Evolutionary conservation across 37 sponge, comb jelly and placozoan species (phyloP), one percentile per base, ranked within the genome.

Genomic region (Mnemiopsis leidyi): DNA sequence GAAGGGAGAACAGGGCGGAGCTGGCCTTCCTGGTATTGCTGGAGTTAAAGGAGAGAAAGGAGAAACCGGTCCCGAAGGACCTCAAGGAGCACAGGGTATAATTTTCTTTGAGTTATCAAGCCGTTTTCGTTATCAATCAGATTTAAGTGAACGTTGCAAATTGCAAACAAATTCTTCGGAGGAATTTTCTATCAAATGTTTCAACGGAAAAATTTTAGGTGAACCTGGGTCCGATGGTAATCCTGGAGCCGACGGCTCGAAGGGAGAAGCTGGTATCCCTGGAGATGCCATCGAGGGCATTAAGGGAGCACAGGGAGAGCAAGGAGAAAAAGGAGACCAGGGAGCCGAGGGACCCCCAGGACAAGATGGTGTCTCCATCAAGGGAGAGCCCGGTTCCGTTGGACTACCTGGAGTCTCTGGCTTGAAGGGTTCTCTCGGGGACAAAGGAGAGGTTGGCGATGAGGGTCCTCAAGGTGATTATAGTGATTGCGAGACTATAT

Each of bases 231-330:
- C 32, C 61, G 25, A 85, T 2, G 90, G 90, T 32, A 37, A 38
- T 7, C 21, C 33, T 7, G 90, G 90, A 3, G 90, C 32, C 25
- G 29, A 18, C 1, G 90, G 90, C 9, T 28, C 0, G 25, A 18
- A 68, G 0, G 94, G 94, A 76, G 40, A 76, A 33, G 76, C 76
- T 38, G 96, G 96, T 68, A 61, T 36, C 23, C 20, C 39, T 20
- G 90, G 90, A 85, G 90, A 38, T n/a, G 25, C 61, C 1, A 3
- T 38, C 23, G 61, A 38, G 0, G 61, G 61, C 13, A n/a, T 40
- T 13, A 38, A 40, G 61, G 90, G 90, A 40, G 26, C 38, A 13
- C 61, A 21, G 5, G 95, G 96, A 24, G 85, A 93, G 1, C 82
- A 79, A 23, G 96, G 95, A 68, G 36, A 35, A 31, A 34, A 39